A percentile compares a stretch with the other conserved stretches of the same genome.
Conservation (phyloP, 2,797 vertebrate species). For the Octomys mimax region DNA sequence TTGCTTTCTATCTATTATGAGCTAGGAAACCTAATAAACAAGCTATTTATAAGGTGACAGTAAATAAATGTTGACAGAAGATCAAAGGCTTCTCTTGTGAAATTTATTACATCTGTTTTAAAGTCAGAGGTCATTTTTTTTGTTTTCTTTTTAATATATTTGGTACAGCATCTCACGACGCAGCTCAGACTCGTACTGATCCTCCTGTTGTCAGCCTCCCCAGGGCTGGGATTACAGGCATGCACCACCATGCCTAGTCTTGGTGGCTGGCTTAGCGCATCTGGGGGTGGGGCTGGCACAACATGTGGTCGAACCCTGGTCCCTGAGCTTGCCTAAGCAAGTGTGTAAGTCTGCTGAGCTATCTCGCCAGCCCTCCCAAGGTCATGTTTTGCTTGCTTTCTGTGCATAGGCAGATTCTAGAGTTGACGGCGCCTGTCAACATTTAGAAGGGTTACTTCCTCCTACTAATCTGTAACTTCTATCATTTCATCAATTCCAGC, state of each 20-base stretch:
- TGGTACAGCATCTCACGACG: too few species aligned
- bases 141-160: too few species aligned
- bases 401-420: background rate
- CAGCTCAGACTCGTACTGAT: too few species aligned
- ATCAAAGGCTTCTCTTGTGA: constrained; percentile 13
- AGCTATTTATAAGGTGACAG: background rate
- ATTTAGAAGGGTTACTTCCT: background rate
- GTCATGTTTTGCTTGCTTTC: background rate
- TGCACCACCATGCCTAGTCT: too few species aligned
- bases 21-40: background rate
- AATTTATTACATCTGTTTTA: background rate
- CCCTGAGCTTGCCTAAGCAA: too few species aligned
- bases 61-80: background rate
- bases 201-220: too few species aligned
- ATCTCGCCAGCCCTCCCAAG: background rate
- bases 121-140: background rate
- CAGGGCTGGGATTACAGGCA: too few species aligned
- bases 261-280: too few species aligned
- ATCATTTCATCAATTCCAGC: background rate
- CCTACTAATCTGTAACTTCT: background rate
- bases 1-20: background rate
- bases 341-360: too few species aligned
- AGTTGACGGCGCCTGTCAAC: background rate
- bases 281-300: too few species aligned
- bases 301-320: too few species aligned